These are phyloP conservation scores for Coryphaenoides rupestris DNA, from an alignment of 2,113 vertebrate genomes.

Conservation along the genomic window DNA sequence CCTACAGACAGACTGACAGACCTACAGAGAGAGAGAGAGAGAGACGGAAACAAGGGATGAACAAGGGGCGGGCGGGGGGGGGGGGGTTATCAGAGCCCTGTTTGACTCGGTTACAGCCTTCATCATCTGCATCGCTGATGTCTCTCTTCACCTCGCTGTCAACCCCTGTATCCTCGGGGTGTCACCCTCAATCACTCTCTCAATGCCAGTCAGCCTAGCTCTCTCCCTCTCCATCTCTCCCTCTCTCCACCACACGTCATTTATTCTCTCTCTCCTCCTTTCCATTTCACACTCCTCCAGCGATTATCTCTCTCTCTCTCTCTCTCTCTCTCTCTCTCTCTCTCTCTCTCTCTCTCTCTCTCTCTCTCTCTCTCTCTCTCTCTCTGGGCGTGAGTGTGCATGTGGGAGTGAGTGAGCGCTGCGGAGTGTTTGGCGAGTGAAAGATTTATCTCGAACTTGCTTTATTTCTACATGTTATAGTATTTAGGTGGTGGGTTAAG, in stretches of 20 bases:
- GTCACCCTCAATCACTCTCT: background rate
- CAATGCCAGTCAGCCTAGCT: conserved; percentile 27
- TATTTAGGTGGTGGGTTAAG: too few species aligned
- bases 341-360: conserved; percentile 3
- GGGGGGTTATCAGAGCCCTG: too few species aligned
- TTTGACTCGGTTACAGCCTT: conserved; percentile 15
- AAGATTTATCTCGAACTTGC: too few species aligned
- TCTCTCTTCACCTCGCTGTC: background rate
- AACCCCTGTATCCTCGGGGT: background rate
- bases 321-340: conserved; percentile 4
- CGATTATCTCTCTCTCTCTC: background rate
- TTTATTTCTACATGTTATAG: too few species aligned
- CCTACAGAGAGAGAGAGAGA: too few species aligned
- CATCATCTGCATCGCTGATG: conserved; percentile 16
- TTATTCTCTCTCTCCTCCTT: background rate
- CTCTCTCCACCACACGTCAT: conserved; percentile 29
- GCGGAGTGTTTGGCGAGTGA: too few species aligned
- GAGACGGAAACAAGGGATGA: background rate
- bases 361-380: background rate
- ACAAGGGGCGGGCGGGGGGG: too few species aligned
- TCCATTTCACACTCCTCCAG: background rate
- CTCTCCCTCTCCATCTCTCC: conserved; percentile 37
- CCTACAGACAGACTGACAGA: too few species aligned
- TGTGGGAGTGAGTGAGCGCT: too few species aligned
- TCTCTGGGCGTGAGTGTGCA: background rate